These are phyloP conservation scores for Hystrix cristata DNA, from an alignment of 2,113 vertebrate genomes.

Conservation along the genomic window DNA sequence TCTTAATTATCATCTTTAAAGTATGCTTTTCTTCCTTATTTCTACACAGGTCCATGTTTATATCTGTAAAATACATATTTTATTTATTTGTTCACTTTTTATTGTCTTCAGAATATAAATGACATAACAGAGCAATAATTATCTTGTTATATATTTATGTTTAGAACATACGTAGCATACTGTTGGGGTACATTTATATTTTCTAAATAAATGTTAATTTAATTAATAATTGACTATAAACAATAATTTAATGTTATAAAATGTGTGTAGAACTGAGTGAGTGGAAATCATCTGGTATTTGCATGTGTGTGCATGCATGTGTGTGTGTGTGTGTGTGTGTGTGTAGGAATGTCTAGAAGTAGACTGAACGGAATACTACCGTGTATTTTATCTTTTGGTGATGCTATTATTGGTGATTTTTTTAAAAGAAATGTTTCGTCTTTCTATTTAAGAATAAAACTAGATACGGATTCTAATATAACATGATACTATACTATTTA, in stretches of 20 bases:
- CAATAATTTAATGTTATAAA: neutral
- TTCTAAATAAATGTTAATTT: neutral
- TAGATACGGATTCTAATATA: neutral
- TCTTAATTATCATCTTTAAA: neutral
- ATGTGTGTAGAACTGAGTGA: neutral
- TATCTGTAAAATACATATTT: neutral
- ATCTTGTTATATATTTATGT: neutral
- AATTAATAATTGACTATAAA: neutral
- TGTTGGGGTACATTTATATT: neutral
- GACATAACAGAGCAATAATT: neutral
- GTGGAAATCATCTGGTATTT: rapidly evolving
- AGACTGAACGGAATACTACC: neutral
- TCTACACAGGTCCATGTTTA: neutral
- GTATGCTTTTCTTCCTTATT: neutral
- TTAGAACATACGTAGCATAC: neutral
- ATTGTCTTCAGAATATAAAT: neutral
- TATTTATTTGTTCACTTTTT: neutral
- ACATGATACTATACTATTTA: neutral
- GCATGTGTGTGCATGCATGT: neutral
- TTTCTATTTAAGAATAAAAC: neutral
- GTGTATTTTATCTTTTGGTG: neutral
- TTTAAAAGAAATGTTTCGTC: neutral
- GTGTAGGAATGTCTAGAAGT: neutral
- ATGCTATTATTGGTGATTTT: neutral
- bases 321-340: too few species aligned